These are phyloP conservation scores for Nanorana parkeri DNA, from an alignment of 2,113 vertebrate species.

Conservation along the genomic window DNA sequence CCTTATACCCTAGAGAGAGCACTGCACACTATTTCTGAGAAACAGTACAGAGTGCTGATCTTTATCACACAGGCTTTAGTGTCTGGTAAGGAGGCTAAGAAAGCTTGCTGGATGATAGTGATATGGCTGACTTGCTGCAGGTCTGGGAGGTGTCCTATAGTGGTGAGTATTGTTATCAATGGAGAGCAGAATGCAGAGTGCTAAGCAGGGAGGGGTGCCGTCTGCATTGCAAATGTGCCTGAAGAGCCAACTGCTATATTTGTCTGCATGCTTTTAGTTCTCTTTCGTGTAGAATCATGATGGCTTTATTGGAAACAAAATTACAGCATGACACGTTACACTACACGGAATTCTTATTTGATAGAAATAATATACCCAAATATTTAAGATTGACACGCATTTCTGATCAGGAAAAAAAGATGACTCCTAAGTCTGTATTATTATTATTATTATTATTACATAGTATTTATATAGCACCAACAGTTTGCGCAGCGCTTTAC, in stretches of 20 bases:
- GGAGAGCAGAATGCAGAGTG: background rate
- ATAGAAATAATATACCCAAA: no score
- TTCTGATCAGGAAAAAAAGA: no score
- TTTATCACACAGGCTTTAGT: background rate
- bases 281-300: no score
- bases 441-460: no score
- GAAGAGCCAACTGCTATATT: background rate
- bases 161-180: slow-evolving; percentile 30
- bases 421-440: no score
- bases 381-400: no score
- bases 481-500: no score
- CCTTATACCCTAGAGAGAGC: background rate
- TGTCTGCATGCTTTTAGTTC: background rate
- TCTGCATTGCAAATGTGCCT: background rate
- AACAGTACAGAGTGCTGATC: background rate
- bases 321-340: no score
- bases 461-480: no score
- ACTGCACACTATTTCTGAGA: background rate
- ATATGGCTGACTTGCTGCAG: slow-evolving; percentile 11
- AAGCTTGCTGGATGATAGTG: background rate
- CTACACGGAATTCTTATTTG: no score
- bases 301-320: no score
- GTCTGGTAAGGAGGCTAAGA: background rate
- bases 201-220: background rate
- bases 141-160: background rate